Conservation (phyloP, 92 coral and sea anemone species). For the Epizoanthus rinbou region DNA sequence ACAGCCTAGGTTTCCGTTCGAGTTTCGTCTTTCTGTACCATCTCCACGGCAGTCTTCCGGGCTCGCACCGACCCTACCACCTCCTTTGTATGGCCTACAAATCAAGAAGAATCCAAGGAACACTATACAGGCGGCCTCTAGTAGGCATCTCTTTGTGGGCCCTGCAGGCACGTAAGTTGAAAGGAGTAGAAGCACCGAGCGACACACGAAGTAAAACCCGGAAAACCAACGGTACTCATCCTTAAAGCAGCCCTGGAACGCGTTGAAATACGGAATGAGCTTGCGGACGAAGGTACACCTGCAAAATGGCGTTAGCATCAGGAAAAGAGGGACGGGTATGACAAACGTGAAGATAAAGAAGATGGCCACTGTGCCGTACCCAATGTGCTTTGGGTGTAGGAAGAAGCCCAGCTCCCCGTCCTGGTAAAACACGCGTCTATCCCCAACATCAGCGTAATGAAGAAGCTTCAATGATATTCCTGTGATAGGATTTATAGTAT, state of each 20-base stretch:
- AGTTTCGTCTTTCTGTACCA: not conserved
- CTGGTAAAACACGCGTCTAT: constrained; percentile 51
- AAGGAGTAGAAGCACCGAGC: constrained; percentile 57
- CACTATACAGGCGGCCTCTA: constrained; percentile 65
- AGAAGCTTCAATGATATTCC: constrained; percentile 75
- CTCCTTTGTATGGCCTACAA: constrained; percentile 62
- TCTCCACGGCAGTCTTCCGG: no score
- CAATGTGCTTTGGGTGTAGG: constrained; percentile 58
- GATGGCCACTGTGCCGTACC: constrained; percentile 72
- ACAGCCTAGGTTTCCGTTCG: not conserved
- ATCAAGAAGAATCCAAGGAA: constrained; percentile 63
- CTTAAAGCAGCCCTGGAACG: constrained; percentile 89
- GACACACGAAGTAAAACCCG: constrained; percentile 88
- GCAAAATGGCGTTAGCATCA: constrained; percentile 70
- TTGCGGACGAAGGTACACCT: constrained; percentile 55
- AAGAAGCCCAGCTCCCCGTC: constrained; percentile 71
- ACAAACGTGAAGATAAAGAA: constrained; percentile 56
- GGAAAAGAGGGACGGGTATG: constrained; percentile 75
- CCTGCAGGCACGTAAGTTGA: constrained; percentile 52
- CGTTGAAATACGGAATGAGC: constrained; percentile 69
- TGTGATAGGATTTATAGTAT: not conserved
- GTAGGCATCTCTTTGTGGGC: constrained; percentile 47
- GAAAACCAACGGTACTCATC: constrained; percentile 86
- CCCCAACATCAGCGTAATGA: constrained; percentile 57
- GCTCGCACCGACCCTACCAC: no score